Conservation (phyloP, 1,140 invertebrate species). For the Caerostris extrusa region DNA sequence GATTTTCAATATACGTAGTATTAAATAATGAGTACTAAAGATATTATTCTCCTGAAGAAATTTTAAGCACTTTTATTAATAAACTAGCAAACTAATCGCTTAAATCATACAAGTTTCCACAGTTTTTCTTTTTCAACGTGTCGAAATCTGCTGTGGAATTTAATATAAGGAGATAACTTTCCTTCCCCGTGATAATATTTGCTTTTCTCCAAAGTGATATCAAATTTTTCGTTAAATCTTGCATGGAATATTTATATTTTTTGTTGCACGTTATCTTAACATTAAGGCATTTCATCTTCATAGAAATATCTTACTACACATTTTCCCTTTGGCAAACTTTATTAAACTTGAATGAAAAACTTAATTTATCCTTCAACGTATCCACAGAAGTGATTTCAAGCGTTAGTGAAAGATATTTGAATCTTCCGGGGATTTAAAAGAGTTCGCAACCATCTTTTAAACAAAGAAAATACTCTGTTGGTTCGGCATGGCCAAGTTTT, state of each 20-base stretch:
- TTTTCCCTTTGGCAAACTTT: not conserved
- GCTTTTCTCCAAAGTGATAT: not conserved
- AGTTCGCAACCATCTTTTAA: not conserved
- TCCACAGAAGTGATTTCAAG: not conserved
- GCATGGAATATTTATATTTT: not conserved
- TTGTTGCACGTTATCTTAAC: not conserved
- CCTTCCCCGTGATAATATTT: not conserved
- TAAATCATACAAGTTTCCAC: too few relatives aligned
- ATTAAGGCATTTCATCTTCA: not conserved
- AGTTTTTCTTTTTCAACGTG: too few relatives aligned
- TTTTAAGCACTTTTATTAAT: too few relatives aligned
- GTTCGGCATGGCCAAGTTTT: not conserved
- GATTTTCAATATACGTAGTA: too few relatives aligned
- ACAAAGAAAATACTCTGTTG: not conserved
- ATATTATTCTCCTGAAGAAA: too few relatives aligned
- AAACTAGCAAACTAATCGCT: too few relatives aligned
- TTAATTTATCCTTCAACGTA: not conserved
- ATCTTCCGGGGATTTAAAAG: not conserved
- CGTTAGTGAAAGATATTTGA: not conserved
- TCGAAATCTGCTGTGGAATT: not conserved
- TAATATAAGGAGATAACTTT: not conserved
- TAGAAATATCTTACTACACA: not conserved
- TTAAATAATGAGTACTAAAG: too few relatives aligned
- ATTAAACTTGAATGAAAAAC: not conserved
- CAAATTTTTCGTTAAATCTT: not conserved